A percentile compares a stretch with the other conserved stretches of the same genome.
Evolutionary conservation across 2,888 invertebrate species (phyloP).

Genomic region (Lycocerus yunnanus): DNA sequence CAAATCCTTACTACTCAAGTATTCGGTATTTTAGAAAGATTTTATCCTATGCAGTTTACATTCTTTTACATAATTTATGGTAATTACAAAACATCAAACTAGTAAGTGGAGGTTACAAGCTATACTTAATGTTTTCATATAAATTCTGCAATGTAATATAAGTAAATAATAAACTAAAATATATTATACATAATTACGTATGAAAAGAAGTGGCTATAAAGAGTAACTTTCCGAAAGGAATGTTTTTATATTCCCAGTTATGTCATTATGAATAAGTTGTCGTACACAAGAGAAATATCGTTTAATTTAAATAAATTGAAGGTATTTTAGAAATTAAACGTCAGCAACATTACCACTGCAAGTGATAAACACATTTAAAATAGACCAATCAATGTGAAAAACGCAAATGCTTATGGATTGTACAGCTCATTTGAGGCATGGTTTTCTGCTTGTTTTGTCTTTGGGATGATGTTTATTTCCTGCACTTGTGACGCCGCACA

Average conservation of each 20-base stretch:
- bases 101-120: not conserved
- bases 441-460: conserved; percentile 24
- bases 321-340: conserved; percentile 18
- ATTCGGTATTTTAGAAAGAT: not conserved
- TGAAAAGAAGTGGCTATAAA: not conserved
- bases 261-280: not conserved
- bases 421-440: conserved; percentile 24
- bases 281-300: not conserved
- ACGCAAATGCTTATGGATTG: not conserved
- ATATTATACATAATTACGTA: not conserved
- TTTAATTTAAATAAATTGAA: conserved; percentile 20
- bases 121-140: not conserved
- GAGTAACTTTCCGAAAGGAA: not conserved
- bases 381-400: not conserved
- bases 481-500: conserved; percentile 31
- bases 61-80: not conserved
- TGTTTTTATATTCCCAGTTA: not conserved
- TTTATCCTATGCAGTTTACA: not conserved
- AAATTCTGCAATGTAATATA: not conserved
- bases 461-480: conserved; percentile 26
- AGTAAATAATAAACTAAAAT: not conserved
- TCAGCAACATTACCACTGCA: conserved; percentile 21
- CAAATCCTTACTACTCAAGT: not conserved
- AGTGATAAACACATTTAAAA: conserved; percentile 20
- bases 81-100: not conserved